Evolutionary conservation across 2,797 vertebrate genomes (phyloP).

Genomic region (Acestrorhynchus altus): DNA sequence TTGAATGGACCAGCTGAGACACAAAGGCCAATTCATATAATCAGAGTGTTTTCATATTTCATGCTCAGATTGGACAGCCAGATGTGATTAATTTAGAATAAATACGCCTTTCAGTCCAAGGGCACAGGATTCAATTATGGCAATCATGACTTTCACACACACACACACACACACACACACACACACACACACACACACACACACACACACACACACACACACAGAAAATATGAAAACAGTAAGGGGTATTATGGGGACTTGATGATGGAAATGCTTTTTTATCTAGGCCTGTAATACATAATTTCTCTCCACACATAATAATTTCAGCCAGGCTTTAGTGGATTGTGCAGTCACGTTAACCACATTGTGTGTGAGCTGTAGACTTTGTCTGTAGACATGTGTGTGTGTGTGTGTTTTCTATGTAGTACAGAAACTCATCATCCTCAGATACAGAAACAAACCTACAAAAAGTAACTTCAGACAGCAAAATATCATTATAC

Average conservation of each 20-base stretch:
- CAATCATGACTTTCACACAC: constrained; percentile 1
- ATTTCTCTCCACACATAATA: neutral
- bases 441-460: neutral
- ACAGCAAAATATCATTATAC: constrained; percentile 1
- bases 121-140: constrained; percentile 30
- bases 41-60: constrained; percentile 25
- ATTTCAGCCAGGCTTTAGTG: neutral
- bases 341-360: neutral
- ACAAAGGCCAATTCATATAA: constrained; percentile 30
- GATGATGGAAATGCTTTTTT: neutral
- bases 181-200: neutral
- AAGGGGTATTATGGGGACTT: neutral
- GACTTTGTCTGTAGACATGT: neutral
- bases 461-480: constrained; percentile 1
- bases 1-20: constrained; percentile 41
- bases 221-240: neutral
- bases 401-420: neutral
- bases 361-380: neutral
- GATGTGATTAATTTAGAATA: constrained; percentile 40
- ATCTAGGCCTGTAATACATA: neutral
- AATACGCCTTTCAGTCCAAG: constrained; percentile 44
- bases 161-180: neutral
- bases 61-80: constrained; percentile 34
- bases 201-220: neutral
- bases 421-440: neutral